These are phyloP conservation scores for Delia radicum DNA, from an alignment of 1,140 invertebrate species.

Conservation along the genomic window DNA sequence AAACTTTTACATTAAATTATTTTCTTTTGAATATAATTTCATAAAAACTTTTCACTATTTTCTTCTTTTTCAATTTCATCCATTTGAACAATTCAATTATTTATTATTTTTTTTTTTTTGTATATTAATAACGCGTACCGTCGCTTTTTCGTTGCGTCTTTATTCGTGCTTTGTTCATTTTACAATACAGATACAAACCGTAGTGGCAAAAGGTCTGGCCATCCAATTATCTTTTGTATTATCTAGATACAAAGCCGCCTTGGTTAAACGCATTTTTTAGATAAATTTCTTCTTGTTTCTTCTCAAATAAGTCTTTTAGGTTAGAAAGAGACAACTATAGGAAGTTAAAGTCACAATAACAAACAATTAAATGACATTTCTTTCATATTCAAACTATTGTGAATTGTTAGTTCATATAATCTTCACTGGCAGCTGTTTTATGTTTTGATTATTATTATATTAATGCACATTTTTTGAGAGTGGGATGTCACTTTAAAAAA, in stretches of 20 bases:
- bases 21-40: background rate
- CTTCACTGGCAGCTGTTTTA: slow-evolving; percentile 5
- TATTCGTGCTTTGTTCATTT: slow-evolving; percentile 17
- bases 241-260: slow-evolving; percentile 13
- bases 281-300: slow-evolving; percentile 8
- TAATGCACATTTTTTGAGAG: background rate
- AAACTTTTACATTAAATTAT: background rate
- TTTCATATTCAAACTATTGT: slow-evolving; percentile 7
- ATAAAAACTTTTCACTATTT: background rate
- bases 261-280: slow-evolving; percentile 2
- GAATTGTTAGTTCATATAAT: background rate
- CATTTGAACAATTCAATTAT: background rate
- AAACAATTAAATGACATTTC: background rate
- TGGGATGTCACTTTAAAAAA: no score
- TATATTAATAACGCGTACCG: slow-evolving; percentile 9
- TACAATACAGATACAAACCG: slow-evolving; percentile 21
- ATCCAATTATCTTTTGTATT: no score
- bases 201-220: background rate
- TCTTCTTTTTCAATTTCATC: background rate
- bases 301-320: background rate
- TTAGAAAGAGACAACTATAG: background rate
- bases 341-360: background rate
- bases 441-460: background rate
- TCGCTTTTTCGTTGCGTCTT: slow-evolving; percentile 2
- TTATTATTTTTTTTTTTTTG: background rate